These are phyloP conservation scores for Microctonus brassicae DNA, from an alignment of 2,888 invertebrate genomes.

Conservation along the genomic window DNA sequence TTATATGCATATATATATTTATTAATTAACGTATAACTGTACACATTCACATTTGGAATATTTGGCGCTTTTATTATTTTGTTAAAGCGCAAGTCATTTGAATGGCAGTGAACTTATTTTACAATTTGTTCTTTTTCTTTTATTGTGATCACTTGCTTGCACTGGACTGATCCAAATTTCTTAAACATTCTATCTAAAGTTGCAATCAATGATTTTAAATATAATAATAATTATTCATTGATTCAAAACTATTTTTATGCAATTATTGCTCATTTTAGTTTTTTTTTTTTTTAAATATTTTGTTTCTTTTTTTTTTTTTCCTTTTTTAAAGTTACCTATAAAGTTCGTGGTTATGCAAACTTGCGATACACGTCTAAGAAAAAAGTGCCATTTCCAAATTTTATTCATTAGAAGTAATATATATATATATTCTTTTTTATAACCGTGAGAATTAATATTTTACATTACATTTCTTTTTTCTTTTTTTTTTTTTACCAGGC, in stretches of 20 bases:
- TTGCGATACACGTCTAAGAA: slow-evolving; percentile 40
- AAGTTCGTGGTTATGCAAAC: slow-evolving; percentile 32
- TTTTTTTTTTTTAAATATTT: slow-evolving; percentile 18
- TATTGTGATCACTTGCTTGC: slow-evolving; percentile 59
- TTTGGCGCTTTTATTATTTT: slow-evolving; percentile 48
- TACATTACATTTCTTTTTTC: background rate
- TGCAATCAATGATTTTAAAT: slow-evolving; percentile 45
- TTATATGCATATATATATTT: slow-evolving; percentile 36
- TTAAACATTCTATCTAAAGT: slow-evolving; percentile 56
- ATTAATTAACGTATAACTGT: slow-evolving; percentile 60
- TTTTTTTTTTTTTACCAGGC: background rate
- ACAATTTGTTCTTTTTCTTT: slow-evolving; percentile 47
- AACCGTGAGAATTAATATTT: slow-evolving; percentile 15
- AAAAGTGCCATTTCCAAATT: slow-evolving; percentile 35
- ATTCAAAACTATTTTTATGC: slow-evolving; percentile 58
- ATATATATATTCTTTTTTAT: slow-evolving; percentile 12
- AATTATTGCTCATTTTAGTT: slow-evolving; percentile 49
- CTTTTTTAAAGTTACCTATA: slow-evolving; percentile 5
- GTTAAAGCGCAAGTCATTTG: slow-evolving; percentile 61
- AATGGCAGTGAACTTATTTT: slow-evolving; percentile 64
- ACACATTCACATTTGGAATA: slow-evolving; percentile 58
- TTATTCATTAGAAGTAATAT: slow-evolving; percentile 32
- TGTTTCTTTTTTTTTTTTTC: background rate
- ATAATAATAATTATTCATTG: slow-evolving; percentile 48
- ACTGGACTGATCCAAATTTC: slow-evolving; percentile 57